Evolutionary conservation across 2,888 invertebrate species (phyloP), one percentile per base, ranked within the genome.

Genomic region (Ophion slaviceki): DNA sequence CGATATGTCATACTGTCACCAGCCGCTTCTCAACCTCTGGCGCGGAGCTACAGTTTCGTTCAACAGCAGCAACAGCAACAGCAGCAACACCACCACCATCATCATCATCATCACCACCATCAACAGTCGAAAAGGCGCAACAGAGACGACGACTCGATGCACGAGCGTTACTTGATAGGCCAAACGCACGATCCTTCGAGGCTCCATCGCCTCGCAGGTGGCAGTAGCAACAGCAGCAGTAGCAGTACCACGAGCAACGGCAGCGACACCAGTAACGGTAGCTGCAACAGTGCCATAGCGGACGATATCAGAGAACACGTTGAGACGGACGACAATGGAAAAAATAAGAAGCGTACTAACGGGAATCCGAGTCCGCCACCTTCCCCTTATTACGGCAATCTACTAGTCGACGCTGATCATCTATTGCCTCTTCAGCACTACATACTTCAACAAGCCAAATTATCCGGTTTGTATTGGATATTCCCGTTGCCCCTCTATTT

Each of bases 381-480:
- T 10, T 93, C 93, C 10, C 93, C 93, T 2, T 94, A 91, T 86
- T 93, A 93, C 67, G 93, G 94, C 28, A 93, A 93, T 84, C 88
- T 93, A 24, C 84, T 93, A 80, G 90, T 94, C 66, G 94, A 94
- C 81, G 91, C 94, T 89, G 95, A 96, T 89, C 97, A 98, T 92
- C 94, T 98, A 87, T 94, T 98, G 91, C 98, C 98, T 11, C 94
- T 98, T 87, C 98, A 98, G 93, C 97, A 98, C 94, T 98, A 98
- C 92, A 97, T 98, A 89, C 95, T 98, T 91, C 98, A 98, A 92
- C 98, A 98, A 94, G 97, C 97, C 0, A 97, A 97, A 91, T 94
- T 96, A 68, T 96, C 96, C 85, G 96, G 96, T 96, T 89, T 36
- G 72, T 64, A 59, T 10, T 11, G 59, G 11, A 79, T 61, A 47